phyloP scores from a whole-genome alignment of 2,113 vertebrate species.

The Camarhynchus parvulus region DNA sequence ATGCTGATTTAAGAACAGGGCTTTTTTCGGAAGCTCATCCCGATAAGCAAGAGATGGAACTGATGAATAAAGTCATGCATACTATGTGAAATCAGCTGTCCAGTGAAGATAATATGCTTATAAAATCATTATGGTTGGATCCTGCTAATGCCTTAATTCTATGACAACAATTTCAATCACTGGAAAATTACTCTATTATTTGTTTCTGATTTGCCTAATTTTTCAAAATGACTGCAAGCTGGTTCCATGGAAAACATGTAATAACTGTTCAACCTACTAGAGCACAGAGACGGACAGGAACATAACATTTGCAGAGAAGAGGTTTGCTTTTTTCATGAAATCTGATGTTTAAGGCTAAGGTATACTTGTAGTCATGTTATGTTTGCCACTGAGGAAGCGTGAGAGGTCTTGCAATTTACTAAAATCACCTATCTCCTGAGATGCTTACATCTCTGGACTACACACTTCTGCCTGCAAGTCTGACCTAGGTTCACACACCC shows the following conservation, averaged over 20 bases:
- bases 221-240: neutral
- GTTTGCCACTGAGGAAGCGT: neutral
- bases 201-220: conserved; percentile 32
- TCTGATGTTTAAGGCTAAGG: neutral
- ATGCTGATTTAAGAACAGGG: neutral
- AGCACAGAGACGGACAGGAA: neutral
- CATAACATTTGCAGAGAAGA: neutral
- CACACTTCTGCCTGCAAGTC: neutral
- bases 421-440: neutral
- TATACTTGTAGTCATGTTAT: neutral
- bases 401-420: neutral
- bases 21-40: neutral
- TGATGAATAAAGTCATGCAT: neutral
- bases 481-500: neutral
- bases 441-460: neutral
- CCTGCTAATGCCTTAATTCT: neutral
- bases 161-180: conserved; percentile 11
- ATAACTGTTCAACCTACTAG: neutral
- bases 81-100: conserved; percentile 27
- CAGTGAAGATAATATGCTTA: conserved; percentile 33
- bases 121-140: neutral
- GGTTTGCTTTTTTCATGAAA: neutral
- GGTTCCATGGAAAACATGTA: neutral
- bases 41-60: neutral
- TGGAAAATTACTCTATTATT: conserved; percentile 12